phyloP scores from a whole-genome alignment of 2,797 vertebrate genomes.

The Pteropus rufus region DNA sequence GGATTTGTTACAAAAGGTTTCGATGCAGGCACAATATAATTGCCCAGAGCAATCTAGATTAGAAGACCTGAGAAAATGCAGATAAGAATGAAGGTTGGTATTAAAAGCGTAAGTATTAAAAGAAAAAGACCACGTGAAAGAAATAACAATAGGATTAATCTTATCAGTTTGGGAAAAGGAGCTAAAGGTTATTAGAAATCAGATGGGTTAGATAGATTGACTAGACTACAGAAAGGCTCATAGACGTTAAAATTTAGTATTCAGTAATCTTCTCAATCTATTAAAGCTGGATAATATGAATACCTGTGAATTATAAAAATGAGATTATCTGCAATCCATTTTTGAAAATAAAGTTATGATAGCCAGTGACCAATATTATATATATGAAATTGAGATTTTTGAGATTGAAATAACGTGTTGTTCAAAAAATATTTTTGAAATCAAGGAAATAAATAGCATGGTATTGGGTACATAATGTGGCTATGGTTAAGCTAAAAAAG shows the following conservation, averaged over 20 bases:
- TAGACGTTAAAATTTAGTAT: background rate
- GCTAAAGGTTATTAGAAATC: background rate
- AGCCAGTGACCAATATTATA: background rate
- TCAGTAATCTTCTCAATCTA: background rate
- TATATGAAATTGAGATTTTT: background rate
- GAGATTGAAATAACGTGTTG: background rate
- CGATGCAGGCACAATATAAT: background rate
- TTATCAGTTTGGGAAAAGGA: background rate
- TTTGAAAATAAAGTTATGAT: background rate
- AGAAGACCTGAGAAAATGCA: background rate
- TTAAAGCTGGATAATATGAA: background rate
- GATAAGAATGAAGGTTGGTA: background rate
- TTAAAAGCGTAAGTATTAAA: background rate
- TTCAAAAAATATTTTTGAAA: background rate
- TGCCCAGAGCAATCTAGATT: background rate
- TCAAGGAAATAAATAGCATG: background rate
- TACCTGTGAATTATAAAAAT: background rate
- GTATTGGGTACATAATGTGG: fast-evolving
- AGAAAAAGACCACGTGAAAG: background rate
- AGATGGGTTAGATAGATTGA: background rate
- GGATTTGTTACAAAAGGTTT: background rate
- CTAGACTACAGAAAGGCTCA: background rate
- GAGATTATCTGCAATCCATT: background rate
- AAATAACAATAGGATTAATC: background rate
- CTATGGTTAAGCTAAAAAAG: background rate